phyloP scores from a whole-genome alignment of 2,888 invertebrate genomes.

The Oxyscelio sp. region DNA sequence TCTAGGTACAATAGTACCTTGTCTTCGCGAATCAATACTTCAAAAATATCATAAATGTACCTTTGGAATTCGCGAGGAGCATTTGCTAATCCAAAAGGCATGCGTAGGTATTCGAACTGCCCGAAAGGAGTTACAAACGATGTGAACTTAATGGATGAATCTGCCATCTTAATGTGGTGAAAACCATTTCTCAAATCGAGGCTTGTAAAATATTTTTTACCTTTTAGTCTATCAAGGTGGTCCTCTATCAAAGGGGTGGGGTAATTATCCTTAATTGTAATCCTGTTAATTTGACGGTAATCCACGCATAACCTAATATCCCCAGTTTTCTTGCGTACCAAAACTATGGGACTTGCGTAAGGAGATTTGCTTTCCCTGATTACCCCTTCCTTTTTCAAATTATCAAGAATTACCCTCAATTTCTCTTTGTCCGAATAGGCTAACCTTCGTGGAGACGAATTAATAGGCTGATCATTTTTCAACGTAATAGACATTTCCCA shows the following conservation, averaged over 20 bases:
- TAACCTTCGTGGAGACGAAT: constrained; percentile 24
- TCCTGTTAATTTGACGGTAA: not conserved
- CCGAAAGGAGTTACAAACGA: constrained; percentile 17
- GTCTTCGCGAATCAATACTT: not conserved
- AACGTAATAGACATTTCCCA: constrained; percentile 12
- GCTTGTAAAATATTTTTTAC: constrained; percentile 1
- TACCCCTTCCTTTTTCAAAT: not conserved
- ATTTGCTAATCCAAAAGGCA: constrained; percentile 14
- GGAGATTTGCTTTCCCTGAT: constrained; percentile 14
- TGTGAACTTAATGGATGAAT: not conserved
- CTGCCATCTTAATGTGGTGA: constrained; percentile 7
- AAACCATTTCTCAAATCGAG: constrained; percentile 8
- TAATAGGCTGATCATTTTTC: constrained; percentile 3
- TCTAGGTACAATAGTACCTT: not conserved
- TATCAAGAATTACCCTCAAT: constrained; percentile 22
- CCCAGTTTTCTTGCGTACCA: constrained; percentile 7
- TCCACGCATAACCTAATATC: constrained; percentile 14
- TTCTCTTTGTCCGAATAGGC: constrained; percentile 40
- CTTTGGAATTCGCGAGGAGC: constrained; percentile 11
- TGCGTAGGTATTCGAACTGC: constrained; percentile 7
- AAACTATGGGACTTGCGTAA: constrained; percentile 8
- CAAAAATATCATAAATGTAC: constrained; percentile 6
- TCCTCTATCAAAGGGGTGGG: constrained; percentile 20
- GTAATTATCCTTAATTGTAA: constrained; percentile 16
- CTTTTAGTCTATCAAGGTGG: constrained; percentile 3